Evolutionary conservation across 2,797 vertebrate genomes (phyloP), one percentile per base, ranked within the genome.

Genomic region (Brotula barbata): DNA sequence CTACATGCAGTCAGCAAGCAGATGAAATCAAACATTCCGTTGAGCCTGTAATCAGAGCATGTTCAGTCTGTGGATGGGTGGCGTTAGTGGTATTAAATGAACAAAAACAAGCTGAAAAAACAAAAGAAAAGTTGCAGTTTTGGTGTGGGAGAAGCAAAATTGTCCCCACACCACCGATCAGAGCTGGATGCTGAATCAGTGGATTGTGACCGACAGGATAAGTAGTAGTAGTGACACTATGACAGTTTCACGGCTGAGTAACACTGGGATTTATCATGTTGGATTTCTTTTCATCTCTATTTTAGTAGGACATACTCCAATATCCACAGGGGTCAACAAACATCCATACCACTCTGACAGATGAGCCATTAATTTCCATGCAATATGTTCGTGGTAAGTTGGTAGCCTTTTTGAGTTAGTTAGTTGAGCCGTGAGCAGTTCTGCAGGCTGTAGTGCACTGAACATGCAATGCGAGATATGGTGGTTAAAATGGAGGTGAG

Each of bases 381-480:
- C 87, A 68, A 3, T 39, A 22, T 17, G 40, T 52, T 55, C 51
- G 43, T 23, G 19, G 34, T n/a, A 39, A 65, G n/a, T n/a, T 28
- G 25, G 4, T 28, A 4, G 4, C 25, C 15, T 22, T 63, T 61
- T 15, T 36, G 5, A 55, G 37, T 23, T 48, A 8, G 37, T 82
- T 60, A 73, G 73, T 52, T 25, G 6, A 70, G 39, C n/a, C 46
- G 44, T 28, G 33, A 52, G 11, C 20, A 13, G 36, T 43, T 68
- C 5, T 11, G 12, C 5, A 6, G 22, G 19, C 39, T 53, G 50
- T 36, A 21, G 37, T 17, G 61, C 65, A 43, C 31, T 28, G 25
- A 28, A 4, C 78, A 87, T 88, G 84, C 77, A 25, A 55, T 61
- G 59, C 37, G 50, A 47, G 50, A 41, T 17, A 2, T 55, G 58